Evolutionary conservation across 2,797 vertebrate species (phyloP).

Genomic region (Borostomias antarcticus): DNA sequence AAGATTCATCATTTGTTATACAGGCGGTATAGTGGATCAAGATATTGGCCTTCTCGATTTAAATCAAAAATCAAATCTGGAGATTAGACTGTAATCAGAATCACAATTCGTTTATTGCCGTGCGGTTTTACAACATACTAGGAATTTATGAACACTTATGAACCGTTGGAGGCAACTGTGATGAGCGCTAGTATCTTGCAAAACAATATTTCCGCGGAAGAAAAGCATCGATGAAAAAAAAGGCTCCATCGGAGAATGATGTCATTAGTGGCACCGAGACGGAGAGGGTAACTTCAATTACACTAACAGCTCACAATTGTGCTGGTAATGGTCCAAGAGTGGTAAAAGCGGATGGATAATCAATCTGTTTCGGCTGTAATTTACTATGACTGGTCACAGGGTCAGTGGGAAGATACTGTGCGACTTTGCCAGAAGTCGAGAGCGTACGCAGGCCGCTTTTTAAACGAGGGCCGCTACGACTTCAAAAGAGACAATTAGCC

Average conservation of each 20-base stretch:
- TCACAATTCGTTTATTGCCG: conserved; percentile 18
- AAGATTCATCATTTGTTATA: conserved; percentile 41
- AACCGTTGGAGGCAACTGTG: conserved; percentile 23
- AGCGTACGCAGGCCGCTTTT: conserved; percentile 18
- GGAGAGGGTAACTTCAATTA: conserved; percentile 22
- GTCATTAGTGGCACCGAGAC: neutral
- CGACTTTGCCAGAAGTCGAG: conserved; percentile 25
- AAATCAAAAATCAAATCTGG: too few species aligned
- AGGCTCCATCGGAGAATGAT: neutral
- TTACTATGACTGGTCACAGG: conserved; percentile 26
- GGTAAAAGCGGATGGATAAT: conserved; percentile 30
- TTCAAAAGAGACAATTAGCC: conserved; percentile 36
- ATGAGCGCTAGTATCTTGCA: neutral
- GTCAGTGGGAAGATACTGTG: conserved; percentile 3
- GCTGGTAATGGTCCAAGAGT: conserved; percentile 23
- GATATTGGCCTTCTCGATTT: conserved; percentile 32
- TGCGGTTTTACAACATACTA: too few species aligned
- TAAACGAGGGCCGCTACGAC: conserved; percentile 21
- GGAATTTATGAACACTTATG: too few species aligned
- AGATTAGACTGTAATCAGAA: neutral
- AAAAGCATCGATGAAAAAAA: conserved; percentile 11
- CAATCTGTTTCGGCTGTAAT: conserved; percentile 33
- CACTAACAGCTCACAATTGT: conserved; percentile 28
- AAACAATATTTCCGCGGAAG: conserved; percentile 1
- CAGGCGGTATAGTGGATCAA: conserved; percentile 18